A percentile compares a stretch with the other conserved stretches of the same genome.
Conservation (phyloP, 2,113 vertebrate genomes). For the Dromiciops gliroides region DNA sequence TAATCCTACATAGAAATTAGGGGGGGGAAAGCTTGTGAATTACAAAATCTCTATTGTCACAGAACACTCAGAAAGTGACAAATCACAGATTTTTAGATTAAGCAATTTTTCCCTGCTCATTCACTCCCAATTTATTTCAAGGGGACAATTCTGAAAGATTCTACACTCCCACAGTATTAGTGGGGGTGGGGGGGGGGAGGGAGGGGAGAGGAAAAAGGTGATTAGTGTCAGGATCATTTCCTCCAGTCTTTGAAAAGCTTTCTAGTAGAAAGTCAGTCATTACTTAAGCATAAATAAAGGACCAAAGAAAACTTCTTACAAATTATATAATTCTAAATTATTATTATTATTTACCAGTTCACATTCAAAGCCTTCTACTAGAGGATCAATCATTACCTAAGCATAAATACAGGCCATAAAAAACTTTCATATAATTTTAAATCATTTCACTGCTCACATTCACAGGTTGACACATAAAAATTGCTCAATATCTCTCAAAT, state of each 20-base stretch:
- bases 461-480: background rate
- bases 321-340: background rate
- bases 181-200: background rate
- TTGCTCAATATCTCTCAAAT: background rate
- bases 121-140: background rate
- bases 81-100: background rate
- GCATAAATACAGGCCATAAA: background rate
- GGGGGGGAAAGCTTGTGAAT: background rate
- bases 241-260: background rate
- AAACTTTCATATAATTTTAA: background rate
- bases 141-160: background rate
- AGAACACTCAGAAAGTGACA: background rate
- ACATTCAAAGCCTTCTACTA: background rate
- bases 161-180: background rate
- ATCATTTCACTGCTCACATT: background rate
- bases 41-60: background rate
- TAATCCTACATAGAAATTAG: background rate
- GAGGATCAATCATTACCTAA: background rate
- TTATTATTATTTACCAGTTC: background rate
- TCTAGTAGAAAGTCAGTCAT: background rate
- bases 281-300: background rate
- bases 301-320: background rate
- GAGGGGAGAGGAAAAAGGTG: background rate
- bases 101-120: background rate
- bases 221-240: background rate